phyloP scores from a whole-genome alignment of 2,797 vertebrate genomes.

The Lutjanus argentimaculatus region DNA sequence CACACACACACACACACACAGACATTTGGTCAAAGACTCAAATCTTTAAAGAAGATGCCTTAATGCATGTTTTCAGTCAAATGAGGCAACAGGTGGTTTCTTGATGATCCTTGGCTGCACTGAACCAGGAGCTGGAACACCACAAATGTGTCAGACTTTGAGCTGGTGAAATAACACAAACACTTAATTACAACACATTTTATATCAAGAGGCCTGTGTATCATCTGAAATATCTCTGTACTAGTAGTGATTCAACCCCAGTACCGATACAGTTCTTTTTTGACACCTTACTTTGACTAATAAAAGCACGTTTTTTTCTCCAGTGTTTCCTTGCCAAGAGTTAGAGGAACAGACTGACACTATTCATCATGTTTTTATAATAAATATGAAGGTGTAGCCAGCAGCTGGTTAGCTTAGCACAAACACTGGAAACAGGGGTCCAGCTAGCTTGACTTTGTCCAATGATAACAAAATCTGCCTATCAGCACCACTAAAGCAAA shows the following conservation, averaged over 20 bases:
- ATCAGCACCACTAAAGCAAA: neutral
- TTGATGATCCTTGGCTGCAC: neutral
- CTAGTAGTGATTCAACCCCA: neutral
- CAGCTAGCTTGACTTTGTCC: neutral
- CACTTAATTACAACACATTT: neutral
- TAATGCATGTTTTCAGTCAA: conserved; percentile 19
- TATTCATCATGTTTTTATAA: neutral
- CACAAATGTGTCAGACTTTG: neutral
- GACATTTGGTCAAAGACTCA: conserved; percentile 10
- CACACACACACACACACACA: conserved; percentile 17
- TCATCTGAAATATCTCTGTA: neutral
- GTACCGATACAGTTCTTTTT: neutral
- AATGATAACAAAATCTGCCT: neutral
- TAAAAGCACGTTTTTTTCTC: neutral
- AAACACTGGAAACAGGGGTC: neutral
- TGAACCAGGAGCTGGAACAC: neutral
- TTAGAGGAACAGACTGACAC: neutral
- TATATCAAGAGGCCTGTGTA: neutral
- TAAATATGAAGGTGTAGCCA: neutral
- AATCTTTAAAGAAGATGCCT: conserved; percentile 15
- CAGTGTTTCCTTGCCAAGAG: no score
- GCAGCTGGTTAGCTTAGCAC: neutral
- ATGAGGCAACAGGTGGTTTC: conserved; percentile 31
- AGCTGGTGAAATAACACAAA: neutral
- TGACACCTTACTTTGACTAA: neutral